Evolutionary conservation across 2,113 vertebrate genomes (phyloP).

Genomic region (Prolemur simus): DNA sequence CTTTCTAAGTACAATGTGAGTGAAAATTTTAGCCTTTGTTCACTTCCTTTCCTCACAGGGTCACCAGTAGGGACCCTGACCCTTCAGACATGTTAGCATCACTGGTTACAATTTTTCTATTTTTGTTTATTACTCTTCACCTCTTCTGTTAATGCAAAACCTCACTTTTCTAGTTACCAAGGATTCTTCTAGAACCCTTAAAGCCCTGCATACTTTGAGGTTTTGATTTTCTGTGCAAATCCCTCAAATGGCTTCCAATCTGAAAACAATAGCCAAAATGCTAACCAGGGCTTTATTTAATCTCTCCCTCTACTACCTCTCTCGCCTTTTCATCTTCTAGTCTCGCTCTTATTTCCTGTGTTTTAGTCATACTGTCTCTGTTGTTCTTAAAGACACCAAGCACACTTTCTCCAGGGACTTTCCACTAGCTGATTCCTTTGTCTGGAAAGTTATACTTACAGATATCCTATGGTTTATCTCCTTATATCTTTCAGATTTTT

Average conservation of each 20-base stretch:
- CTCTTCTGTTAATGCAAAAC: background rate
- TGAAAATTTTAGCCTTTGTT: background rate
- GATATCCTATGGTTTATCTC: background rate
- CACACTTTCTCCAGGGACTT: background rate
- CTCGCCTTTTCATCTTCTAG: background rate
- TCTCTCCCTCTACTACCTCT: background rate
- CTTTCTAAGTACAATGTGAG: background rate
- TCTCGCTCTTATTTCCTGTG: background rate
- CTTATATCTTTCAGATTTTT: background rate
- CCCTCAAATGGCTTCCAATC: background rate
- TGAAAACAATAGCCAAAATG: background rate
- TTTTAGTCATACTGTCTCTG: background rate
- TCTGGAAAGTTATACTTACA: background rate
- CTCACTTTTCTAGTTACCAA: background rate
- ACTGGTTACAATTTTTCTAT: background rate
- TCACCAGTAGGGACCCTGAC: background rate
- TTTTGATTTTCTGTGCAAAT: background rate
- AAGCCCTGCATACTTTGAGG: background rate
- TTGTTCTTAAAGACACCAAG: background rate
- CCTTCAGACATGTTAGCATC: background rate
- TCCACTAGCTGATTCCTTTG: background rate
- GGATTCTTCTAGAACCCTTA: background rate
- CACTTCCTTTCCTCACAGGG: background rate
- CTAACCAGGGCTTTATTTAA: background rate
- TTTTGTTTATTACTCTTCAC: background rate